Conservation (phyloP, 2,113 vertebrate species). For the Pogona vitticeps region DNA sequence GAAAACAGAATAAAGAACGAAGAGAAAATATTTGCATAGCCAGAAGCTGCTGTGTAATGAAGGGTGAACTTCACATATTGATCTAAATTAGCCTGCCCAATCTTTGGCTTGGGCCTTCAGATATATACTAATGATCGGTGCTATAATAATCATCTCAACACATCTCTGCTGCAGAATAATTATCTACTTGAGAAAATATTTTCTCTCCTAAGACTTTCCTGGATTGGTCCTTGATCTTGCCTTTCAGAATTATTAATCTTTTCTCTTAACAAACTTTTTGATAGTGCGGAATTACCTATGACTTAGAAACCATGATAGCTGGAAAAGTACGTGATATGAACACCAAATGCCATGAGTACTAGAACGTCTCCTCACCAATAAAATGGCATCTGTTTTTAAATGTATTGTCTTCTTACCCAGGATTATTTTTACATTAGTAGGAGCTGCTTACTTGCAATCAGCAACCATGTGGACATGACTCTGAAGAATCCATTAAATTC, state of each 20-base stretch:
- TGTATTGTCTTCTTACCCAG: not conserved
- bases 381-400: not conserved
- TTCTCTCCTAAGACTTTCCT: not conserved
- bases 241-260: slow-evolving; percentile 13
- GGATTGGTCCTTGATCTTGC: not conserved
- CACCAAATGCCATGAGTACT: not conserved
- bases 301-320: too few species aligned
- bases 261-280: not conserved
- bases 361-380: not conserved
- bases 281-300: not conserved
- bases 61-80: not conserved
- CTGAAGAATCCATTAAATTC: not conserved
- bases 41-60: not conserved
- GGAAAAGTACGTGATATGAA: not conserved
- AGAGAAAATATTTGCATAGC: not conserved
- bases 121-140: not conserved
- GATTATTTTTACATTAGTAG: not conserved
- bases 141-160: not conserved
- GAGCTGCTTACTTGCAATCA: not conserved
- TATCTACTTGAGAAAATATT: not conserved
- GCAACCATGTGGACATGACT: not conserved
- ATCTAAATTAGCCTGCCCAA: not conserved
- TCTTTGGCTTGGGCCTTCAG: not conserved
- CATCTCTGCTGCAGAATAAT: not conserved
- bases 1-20: not conserved